Conservation (phyloP, 2,888 invertebrate species). For the Scaptomyza flava region DNA sequence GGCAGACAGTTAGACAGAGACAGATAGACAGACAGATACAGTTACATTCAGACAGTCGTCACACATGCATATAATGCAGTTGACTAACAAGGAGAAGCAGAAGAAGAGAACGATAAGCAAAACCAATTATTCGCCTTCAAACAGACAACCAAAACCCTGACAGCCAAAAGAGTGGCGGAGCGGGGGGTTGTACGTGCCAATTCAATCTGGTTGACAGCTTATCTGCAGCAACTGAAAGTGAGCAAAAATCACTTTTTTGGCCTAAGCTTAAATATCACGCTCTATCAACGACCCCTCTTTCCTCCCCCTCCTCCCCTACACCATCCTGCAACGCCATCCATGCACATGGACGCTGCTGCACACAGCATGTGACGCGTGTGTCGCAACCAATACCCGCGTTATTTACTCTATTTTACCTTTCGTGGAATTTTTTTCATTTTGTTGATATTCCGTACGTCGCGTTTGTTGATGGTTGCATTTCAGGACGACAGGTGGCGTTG, state of each 20-base stretch:
- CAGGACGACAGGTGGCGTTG: constrained; percentile 33
- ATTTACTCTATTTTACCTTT: constrained; percentile 3
- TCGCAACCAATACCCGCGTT: constrained; percentile 35
- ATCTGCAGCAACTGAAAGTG: constrained; percentile 5
- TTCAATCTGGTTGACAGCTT: constrained; percentile 24
- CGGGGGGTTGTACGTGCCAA: constrained; percentile 10
- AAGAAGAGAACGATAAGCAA: constrained; percentile 6
- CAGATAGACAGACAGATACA: neutral
- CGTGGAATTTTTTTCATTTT: neutral
- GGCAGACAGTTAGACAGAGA: neutral
- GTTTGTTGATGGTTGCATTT: constrained; percentile 18
- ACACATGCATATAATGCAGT: constrained; percentile 51
- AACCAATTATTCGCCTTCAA: constrained; percentile 35
- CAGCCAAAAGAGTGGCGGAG: neutral
- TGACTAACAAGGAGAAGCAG: constrained; percentile 22
- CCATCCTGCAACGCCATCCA: neutral
- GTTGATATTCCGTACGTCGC: constrained; percentile 8
- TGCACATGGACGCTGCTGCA: constrained; percentile 50
- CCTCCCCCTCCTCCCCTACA: constrained; percentile 4
- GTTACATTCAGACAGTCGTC: neutral
- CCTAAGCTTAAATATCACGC: constrained; percentile 13
- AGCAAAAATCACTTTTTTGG: constrained; percentile 3
- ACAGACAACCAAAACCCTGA: neutral
- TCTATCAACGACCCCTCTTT: neutral
- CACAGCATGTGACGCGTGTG: constrained; percentile 24